Evolutionary conservation across 2,113 vertebrate species (phyloP).

Genomic region (Polypterus senegalus): DNA sequence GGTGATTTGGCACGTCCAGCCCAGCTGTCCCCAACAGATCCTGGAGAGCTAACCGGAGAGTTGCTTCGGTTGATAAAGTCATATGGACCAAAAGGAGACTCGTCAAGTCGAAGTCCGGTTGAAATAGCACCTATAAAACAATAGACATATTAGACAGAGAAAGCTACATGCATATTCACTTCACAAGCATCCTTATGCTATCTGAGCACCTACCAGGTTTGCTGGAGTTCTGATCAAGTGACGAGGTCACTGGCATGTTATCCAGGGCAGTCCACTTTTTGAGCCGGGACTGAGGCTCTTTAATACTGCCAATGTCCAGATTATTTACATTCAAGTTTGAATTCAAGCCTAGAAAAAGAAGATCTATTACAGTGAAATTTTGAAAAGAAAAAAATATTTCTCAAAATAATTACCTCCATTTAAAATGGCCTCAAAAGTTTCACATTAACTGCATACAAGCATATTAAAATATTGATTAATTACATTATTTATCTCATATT

Average conservation of each 20-base stretch:
- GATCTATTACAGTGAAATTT: neutral
- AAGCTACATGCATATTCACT: neutral
- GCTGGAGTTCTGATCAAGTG: constrained; percentile 92
- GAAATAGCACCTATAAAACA: constrained; percentile 79
- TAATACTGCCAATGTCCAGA: constrained; percentile 81
- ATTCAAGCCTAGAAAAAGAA: constrained; percentile 68
- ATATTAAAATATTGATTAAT: neutral
- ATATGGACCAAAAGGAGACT: constrained; percentile 81
- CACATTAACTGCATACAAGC: neutral
- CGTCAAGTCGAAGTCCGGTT: constrained; percentile 94
- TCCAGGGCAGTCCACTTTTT: constrained; percentile 92
- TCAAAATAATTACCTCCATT: neutral
- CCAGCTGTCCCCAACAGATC: constrained; percentile 93
- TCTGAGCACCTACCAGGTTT: constrained; percentile 71
- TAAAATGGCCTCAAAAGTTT: neutral
- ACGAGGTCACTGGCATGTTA: constrained; percentile 74
- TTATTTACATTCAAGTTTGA: constrained; percentile 95
- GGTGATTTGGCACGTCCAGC: constrained; percentile 97
- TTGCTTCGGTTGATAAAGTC: constrained; percentile 87
- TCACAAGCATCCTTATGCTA: neutral
- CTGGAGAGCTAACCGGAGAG: constrained; percentile 89
- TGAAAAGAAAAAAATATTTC: neutral
- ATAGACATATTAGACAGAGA: too few relatives aligned
- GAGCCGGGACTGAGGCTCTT: constrained; percentile 91
- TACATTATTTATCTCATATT: too few relatives aligned